phyloP scores from a whole-genome alignment of 2,888 invertebrate genomes.

The Polydrusus tereticollis region DNA sequence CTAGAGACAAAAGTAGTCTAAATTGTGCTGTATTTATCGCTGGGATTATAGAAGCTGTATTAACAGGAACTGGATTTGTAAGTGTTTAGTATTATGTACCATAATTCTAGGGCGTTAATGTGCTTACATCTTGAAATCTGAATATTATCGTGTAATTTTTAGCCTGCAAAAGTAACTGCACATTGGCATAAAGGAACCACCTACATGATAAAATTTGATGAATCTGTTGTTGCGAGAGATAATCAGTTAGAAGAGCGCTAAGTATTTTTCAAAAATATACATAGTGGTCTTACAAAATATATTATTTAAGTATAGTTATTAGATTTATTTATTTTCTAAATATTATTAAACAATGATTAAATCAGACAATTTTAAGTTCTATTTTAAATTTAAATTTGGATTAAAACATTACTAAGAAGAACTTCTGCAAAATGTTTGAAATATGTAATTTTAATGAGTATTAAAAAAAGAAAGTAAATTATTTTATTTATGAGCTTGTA shows the following conservation, averaged over 20 bases:
- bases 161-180: slow-evolving; percentile 98
- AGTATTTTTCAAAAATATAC: slow-evolving; percentile 51
- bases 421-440: no score
- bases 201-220: slow-evolving; percentile 98
- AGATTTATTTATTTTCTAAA: no score
- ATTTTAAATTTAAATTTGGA: no score
- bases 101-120: no score
- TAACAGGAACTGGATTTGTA: slow-evolving; percentile 96
- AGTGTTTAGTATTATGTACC: no score
- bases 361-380: no score
- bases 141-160: slow-evolving; percentile 63
- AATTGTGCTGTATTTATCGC: slow-evolving; percentile 99
- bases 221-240: slow-evolving; percentile 89
- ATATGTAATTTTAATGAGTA: no score
- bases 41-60: slow-evolving; percentile 96
- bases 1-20: slow-evolving; percentile 96
- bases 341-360: no score
- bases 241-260: slow-evolving; percentile 92
- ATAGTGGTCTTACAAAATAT: neutral
- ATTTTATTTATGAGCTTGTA: no score
- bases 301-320: neutral
- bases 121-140: no score
- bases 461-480: no score
- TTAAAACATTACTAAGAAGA: no score
- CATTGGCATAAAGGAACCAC: slow-evolving; percentile 99